Evolutionary conservation across 2,888 invertebrate genomes (phyloP), one percentile per base, ranked within the genome.

Genomic region (Teinopalpus imperialis): DNA sequence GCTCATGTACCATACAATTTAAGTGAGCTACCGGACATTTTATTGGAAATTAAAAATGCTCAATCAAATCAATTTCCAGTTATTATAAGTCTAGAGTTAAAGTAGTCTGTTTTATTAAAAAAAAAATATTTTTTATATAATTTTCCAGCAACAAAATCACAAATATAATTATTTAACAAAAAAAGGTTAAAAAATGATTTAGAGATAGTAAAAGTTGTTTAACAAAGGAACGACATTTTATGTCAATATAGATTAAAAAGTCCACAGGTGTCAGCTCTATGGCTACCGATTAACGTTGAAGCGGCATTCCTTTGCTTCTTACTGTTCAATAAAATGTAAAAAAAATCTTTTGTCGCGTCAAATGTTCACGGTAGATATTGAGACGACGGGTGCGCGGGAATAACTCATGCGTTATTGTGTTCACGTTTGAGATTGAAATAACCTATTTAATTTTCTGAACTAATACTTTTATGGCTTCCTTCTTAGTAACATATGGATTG

Each of bases 261-360:
- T 43, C 43, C 60, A 66, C 72, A 74, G 75, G 75, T 74, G 75
- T 70, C 60, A 43, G 56, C 37, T 62, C 52, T 60, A 66, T 56
- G 47, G 69, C 75, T 71, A 69, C 74, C 63, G 74, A 70, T 61
- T 57, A 52, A 54, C 56, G 57, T 49, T 43, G 46, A 51, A 57
- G 60, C 59, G 65, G 69, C 63, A 69, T 66, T 66, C 61, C 63
- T 60, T 58, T 47, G 43, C 42, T 20, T 48, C 44, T 47, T 45
- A 39, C 8, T 12, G 51, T 48, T 41, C 32, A 47, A 39, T 4
- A 47, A 51, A 54, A 59, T 56, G 42, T 52, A 51, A 54, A 56
- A 41, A 61, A 54, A 37, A 36, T 54, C 61, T 57, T 59, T 61
- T 65, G 66, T 72, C 66, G 54, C 58, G 53, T 59, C 53, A 51